Conservation (phyloP, 1,140 invertebrate genomes). For the Cyclina sinensis region DNA sequence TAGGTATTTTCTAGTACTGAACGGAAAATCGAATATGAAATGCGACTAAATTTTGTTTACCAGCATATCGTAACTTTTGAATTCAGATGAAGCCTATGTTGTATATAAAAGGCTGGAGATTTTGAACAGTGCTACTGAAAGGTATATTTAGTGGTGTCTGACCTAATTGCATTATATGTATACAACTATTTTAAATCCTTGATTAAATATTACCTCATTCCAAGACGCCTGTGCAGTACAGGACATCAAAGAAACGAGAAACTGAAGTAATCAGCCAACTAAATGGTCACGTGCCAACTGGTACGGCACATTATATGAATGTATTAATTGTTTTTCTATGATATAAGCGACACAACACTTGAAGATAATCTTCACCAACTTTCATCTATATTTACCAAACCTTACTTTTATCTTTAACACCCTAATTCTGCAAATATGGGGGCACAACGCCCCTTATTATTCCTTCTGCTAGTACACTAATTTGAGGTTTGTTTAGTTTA, state of each 20-base stretch:
- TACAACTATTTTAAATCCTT: constrained; percentile 11
- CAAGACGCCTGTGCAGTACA: background rate
- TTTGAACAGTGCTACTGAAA: too few relatives aligned
- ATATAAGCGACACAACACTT: constrained; percentile 33
- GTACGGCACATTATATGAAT: background rate
- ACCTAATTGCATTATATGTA: background rate
- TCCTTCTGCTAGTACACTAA: background rate
- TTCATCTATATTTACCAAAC: constrained; percentile 40
- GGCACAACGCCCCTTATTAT: background rate
- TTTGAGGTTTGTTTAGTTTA: background rate
- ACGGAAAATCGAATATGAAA: too few relatives aligned
- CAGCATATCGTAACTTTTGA: too few relatives aligned
- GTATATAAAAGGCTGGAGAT: too few relatives aligned
- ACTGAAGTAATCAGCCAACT: background rate
- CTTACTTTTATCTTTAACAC: background rate
- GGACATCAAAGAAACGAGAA: background rate
- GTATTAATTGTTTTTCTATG: constrained; percentile 43
- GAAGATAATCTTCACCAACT: constrained; percentile 10
- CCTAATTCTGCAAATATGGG: constrained; percentile 11
- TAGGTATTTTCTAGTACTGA: too few relatives aligned
- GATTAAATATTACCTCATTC: background rate
- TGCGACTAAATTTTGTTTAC: too few relatives aligned
- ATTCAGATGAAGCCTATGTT: too few relatives aligned
- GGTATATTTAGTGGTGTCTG: too few relatives aligned
- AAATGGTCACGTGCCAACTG: background rate